Base-by-base conservation (phyloP, 2,888 invertebrate species). In the Ectemnius continuus region DNA sequence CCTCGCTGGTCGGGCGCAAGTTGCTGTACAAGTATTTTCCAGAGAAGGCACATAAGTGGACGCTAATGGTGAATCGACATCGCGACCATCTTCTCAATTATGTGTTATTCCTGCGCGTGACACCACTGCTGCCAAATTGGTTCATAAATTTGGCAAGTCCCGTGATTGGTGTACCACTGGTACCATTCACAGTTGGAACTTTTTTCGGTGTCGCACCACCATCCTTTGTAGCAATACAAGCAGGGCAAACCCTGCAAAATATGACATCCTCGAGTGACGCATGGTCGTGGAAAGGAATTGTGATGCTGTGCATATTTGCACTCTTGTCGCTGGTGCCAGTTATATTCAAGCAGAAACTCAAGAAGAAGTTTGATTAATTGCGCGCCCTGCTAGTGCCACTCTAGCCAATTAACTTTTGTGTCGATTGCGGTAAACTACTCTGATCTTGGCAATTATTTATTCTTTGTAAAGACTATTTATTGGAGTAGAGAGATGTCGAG, bases 41-140 rank as follows among this genome's bases (percentile, higher is more conserved):
- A 1, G 95, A 97, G 66, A 94, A 94, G 90, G 97, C 98, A 0
- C 93, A 93, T 60, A 93, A 95, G 79, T 99, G 99, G 98, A 95
- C 97, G 23, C 91, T 92, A 58, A 94, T 96, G 90, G 97, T 99
- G 1, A 88, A 94, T 57, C 96, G 95, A 88, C 99, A 99, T 90
- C 94, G 94, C 78, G 95, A 97, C 84, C 95, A 98, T 91, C 92
- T 99, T 80, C 93, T 99, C 74, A 97, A 97, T 92, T 99, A 99
- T 90, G 97, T 99, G 85, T 94, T 99, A 88, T 99, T 99, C 91
- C 93, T 99, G 82, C 94, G 99, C 82, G 96, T 99, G 88, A 99
- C 99, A 28, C 99, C 99, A 67, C 95, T 99, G 89, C 92, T 99
- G 85, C 99, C 99, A 6, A 99, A 99, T 91, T 99, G 99, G 99